These are phyloP conservation scores for Caenorhabditis inopinata DNA, from an alignment of 1,140 invertebrate genomes.

Conservation along the genomic window DNA sequence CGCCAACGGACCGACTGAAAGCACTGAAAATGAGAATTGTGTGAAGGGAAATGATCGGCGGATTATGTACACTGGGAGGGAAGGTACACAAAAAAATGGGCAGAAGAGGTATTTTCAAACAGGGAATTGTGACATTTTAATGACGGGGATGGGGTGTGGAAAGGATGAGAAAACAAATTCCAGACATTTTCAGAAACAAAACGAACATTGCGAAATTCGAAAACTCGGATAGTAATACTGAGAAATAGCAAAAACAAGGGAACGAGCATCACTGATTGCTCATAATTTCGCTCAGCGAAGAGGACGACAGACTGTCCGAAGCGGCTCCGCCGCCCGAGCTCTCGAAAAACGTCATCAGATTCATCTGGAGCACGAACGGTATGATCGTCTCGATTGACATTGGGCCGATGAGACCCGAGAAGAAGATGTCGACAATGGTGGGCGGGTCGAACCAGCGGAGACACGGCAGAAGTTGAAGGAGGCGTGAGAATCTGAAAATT, in stretches of 20 bases:
- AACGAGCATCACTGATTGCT: slow-evolving; percentile 28
- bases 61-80: not conserved
- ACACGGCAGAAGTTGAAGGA: slow-evolving; percentile 73
- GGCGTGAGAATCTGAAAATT: slow-evolving; percentile 51
- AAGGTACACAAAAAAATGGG: not conserved
- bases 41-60: not conserved
- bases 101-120: not conserved
- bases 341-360: slow-evolving; percentile 63
- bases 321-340: not conserved
- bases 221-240: not conserved
- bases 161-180: not conserved
- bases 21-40: slow-evolving; percentile 12
- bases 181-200: too few species aligned
- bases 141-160: not conserved
- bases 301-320: not conserved
- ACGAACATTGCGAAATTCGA: too few species aligned
- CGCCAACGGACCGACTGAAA: too few species aligned
- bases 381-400: slow-evolving; percentile 87
- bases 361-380: slow-evolving; percentile 85
- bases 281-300: not conserved
- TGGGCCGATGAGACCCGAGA: slow-evolving; percentile 82
- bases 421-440: slow-evolving; percentile 85
- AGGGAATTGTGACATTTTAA: slow-evolving; percentile 5
- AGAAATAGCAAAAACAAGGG: not conserved
- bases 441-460: slow-evolving; percentile 77